phyloP scores from a whole-genome alignment of 1,140 invertebrate genomes.

The Drosophila micromelanica region DNA sequence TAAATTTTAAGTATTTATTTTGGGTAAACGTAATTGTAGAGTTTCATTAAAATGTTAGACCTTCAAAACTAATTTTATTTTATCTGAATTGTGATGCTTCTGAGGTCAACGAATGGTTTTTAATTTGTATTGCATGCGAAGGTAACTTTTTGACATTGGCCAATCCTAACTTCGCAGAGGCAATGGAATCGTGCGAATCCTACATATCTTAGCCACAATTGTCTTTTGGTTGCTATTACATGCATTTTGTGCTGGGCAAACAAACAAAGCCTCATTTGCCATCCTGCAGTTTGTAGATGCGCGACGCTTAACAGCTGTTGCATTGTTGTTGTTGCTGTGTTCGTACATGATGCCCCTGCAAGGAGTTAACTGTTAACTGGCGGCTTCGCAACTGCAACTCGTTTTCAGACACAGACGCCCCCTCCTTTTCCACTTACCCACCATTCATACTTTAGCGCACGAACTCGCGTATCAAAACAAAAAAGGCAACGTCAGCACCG shows the following conservation, averaged over 20 bases:
- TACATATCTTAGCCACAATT: background rate
- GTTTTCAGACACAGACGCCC: slow-evolving; percentile 32
- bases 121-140: background rate
- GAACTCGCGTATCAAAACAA: slow-evolving; percentile 75
- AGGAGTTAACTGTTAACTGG: slow-evolving; percentile 32
- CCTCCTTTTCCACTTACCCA: slow-evolving; percentile 26
- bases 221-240: background rate
- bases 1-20: background rate
- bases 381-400: slow-evolving; percentile 52
- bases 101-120: background rate
- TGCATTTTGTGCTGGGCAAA: slow-evolving; percentile 4
- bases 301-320: slow-evolving; percentile 40
- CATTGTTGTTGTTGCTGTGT: slow-evolving; percentile 9
- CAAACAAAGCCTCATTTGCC: slow-evolving; percentile 17
- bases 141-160: background rate
- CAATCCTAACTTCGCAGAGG: background rate
- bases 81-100: background rate
- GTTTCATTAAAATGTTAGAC: slow-evolving; percentile 11
- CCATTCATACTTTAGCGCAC: slow-evolving; percentile 64
- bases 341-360: slow-evolving; percentile 19
- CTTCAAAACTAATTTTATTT: slow-evolving; percentile 10
- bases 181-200: background rate
- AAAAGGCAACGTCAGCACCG: slow-evolving; percentile 44
- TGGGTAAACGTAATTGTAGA: background rate
- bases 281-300: background rate